phyloP scores from a whole-genome alignment of 2,797 vertebrate genomes.

The Prunella strophiata region DNA sequence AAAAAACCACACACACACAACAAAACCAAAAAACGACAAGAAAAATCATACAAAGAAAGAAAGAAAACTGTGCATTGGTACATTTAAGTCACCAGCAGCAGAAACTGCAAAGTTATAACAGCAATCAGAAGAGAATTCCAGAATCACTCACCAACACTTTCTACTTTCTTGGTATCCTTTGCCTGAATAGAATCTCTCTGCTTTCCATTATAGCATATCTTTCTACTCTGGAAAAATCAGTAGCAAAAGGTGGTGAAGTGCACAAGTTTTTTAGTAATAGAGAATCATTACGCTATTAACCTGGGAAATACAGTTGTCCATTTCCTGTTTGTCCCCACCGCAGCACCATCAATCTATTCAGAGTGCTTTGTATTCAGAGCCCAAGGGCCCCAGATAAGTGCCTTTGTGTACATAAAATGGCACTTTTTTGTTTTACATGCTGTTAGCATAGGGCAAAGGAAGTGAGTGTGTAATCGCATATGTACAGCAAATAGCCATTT shows the following conservation, averaged over 20 bases:
- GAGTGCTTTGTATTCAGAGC: conserved; percentile 77
- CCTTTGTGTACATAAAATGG: conserved; percentile 83
- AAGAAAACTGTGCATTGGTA: neutral
- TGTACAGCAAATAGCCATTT: conserved; percentile 95
- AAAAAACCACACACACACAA: neutral
- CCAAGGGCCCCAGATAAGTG: conserved; percentile 78
- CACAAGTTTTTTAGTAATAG: conserved; percentile 68
- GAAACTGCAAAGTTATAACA: neutral
- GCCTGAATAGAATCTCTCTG: neutral
- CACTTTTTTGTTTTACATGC: conserved; percentile 88
- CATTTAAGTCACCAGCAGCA: neutral
- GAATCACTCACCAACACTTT: neutral
- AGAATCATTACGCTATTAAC: conserved; percentile 81
- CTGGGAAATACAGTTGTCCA: conserved; percentile 76
- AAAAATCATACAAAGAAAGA: neutral
- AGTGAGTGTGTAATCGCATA: conserved; percentile 83
- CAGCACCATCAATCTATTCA: conserved; percentile 81
- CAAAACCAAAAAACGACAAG: neutral
- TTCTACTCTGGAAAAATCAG: conserved; percentile 50
- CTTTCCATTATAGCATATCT: conserved; percentile 19
- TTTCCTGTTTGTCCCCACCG: conserved; percentile 78
- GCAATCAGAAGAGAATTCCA: neutral
- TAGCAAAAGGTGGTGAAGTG: conserved; percentile 63
- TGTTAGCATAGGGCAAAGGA: conserved; percentile 82
- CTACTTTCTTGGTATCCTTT: neutral